Evolutionary conservation across 1,140 invertebrate species (phyloP).

Genomic region (Drosophila pseudoananassae): DNA sequence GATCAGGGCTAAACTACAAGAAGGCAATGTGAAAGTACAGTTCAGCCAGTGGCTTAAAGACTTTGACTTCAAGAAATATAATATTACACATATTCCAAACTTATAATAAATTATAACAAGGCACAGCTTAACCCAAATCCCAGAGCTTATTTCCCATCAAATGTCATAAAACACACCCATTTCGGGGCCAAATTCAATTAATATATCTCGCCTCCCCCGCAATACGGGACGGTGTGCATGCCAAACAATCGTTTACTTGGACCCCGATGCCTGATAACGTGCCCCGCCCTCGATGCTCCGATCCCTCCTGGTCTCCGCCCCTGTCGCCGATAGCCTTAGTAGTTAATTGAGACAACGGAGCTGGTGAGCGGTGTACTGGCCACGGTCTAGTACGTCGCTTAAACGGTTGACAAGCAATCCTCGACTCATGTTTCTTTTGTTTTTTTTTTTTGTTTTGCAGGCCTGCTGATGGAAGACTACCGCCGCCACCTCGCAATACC

Average conservation of each 20-base stretch:
- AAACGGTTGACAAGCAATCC: constrained; percentile 50
- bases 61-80: background rate
- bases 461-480: constrained; percentile 69
- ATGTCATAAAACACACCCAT: constrained; percentile 33
- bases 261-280: constrained; percentile 44
- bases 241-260: constrained; percentile 44
- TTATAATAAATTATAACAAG: too few species aligned
- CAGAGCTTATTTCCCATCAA: constrained; percentile 2
- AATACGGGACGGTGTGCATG: constrained; percentile 27
- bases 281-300: constrained; percentile 16
- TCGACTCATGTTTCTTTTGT: constrained; percentile 34
- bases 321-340: constrained; percentile 15
- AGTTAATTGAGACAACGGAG: constrained; percentile 35
- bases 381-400: constrained; percentile 70
- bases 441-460: constrained; percentile 43
- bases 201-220: constrained; percentile 16
- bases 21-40: background rate
- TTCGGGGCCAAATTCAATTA: constrained; percentile 47
- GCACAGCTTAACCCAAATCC: constrained; percentile 16
- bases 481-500: constrained; percentile 24
- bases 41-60: background rate
- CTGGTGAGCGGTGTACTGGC: constrained; percentile 22
- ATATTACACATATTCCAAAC: too few species aligned
- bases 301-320: constrained; percentile 10
- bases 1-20: background rate